Conservation (phyloP, 2,113 vertebrate genomes). For the Toxotes jaculatrix region DNA sequence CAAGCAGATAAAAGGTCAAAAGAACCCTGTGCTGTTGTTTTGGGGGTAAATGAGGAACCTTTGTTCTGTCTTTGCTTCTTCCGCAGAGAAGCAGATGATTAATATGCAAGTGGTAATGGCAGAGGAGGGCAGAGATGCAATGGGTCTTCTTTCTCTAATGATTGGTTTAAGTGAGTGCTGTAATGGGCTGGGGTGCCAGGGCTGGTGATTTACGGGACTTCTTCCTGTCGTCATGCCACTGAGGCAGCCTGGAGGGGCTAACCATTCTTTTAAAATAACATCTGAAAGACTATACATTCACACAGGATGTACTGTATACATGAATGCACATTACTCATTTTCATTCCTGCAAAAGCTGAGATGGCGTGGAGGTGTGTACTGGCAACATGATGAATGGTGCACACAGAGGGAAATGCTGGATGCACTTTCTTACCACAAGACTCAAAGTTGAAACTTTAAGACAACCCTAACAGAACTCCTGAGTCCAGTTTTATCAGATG, state of each 20-base stretch:
- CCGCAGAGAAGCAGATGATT: conserved; percentile 66
- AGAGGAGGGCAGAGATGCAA: conserved; percentile 66
- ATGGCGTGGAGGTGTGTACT: conserved; percentile 51
- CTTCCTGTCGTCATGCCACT: conserved; percentile 39
- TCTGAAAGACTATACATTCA: conserved; percentile 4
- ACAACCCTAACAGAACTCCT: conserved; percentile 25
- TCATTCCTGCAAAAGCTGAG: conserved; percentile 43
- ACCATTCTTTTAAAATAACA: conserved; percentile 22
- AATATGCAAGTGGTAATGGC: conserved; percentile 73
- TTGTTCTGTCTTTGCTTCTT: conserved; percentile 49
- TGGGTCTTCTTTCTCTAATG: conserved; percentile 80
- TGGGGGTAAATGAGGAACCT: conserved; percentile 56
- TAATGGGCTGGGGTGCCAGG: conserved; percentile 75
- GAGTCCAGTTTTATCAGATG: conserved; percentile 51
- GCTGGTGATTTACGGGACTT: conserved; percentile 68
- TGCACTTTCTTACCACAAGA: conserved; percentile 42
- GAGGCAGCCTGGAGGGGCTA: conserved; percentile 31
- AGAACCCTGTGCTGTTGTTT: conserved; percentile 41
- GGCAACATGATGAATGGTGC: conserved; percentile 66
- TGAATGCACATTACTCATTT: conserved; percentile 26
- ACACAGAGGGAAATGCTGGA: conserved; percentile 28
- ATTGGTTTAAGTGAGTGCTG: conserved; percentile 82
- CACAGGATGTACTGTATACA: neutral
- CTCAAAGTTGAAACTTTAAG: conserved; percentile 39
- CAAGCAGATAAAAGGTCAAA: conserved; percentile 38